Evolutionary conservation across 2,113 vertebrate genomes (phyloP).

Genomic region (Perca schrenkii): DNA sequence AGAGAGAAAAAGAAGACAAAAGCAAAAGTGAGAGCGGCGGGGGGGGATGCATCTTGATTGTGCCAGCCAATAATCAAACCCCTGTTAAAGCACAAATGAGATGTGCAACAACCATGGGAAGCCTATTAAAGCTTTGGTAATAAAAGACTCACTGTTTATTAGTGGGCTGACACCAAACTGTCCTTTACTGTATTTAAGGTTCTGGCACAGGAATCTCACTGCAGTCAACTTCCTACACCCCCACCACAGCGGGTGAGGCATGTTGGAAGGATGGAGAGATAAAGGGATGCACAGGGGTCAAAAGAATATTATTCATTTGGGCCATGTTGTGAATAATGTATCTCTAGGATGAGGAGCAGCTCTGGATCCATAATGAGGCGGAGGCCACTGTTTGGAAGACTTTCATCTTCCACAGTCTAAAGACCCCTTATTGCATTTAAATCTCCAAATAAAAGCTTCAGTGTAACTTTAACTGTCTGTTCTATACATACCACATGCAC

Average conservation of each 20-base stretch:
- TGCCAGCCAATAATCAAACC: conserved; percentile 21
- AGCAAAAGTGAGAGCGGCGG: not conserved
- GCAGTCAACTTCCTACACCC: conserved; percentile 26
- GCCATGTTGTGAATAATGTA: conserved; percentile 77
- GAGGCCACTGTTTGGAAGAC: conserved; percentile 57
- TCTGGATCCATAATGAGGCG: conserved; percentile 70
- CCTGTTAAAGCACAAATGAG: conserved; percentile 40
- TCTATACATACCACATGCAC: not conserved
- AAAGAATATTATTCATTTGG: conserved; percentile 73
- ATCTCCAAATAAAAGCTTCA: conserved; percentile 39
- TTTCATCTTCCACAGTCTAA: conserved; percentile 67
- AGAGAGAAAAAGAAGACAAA: not conserved
- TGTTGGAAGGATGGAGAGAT: conserved; percentile 46
- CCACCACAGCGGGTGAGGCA: conserved; percentile 28
- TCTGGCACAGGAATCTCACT: conserved; percentile 35
- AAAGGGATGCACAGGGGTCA: conserved; percentile 52
- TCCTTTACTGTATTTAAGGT: conserved; percentile 43
- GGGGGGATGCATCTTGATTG: conserved; percentile 6
- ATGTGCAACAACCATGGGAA: conserved; percentile 42
- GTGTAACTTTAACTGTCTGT: conserved; percentile 11
- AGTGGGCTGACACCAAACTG: conserved; percentile 44
- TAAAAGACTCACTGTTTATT: conserved; percentile 56
- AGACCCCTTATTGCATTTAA: conserved; percentile 48
- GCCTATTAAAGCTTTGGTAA: conserved; percentile 46
- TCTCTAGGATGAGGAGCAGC: conserved; percentile 52